Evolutionary conservation across 2,113 vertebrate species (phyloP).

Genomic region (Callipepla squamata): DNA sequence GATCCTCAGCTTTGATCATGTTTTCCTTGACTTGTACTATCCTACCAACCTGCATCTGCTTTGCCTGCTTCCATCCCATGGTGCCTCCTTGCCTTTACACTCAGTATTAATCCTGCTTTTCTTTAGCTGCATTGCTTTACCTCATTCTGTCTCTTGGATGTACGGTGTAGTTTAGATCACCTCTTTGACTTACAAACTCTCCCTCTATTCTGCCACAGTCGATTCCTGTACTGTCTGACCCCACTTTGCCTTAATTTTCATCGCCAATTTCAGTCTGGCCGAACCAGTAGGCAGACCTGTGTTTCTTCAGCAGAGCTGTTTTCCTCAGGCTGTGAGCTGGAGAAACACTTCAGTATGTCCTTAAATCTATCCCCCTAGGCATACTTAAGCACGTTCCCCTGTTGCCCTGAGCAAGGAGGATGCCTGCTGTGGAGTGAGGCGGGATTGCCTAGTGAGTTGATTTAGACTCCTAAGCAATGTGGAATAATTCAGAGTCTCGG

Average conservation of each 20-base stretch:
- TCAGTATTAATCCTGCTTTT: background rate
- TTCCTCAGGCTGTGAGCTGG: background rate
- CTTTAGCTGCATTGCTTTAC: background rate
- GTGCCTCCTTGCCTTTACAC: background rate
- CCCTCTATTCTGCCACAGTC: background rate
- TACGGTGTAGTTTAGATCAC: background rate
- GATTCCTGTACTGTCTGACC: background rate
- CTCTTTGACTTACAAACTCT: background rate
- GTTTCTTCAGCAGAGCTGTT: background rate
- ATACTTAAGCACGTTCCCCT: background rate
- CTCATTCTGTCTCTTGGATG: background rate
- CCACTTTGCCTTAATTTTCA: slow-evolving; percentile 23
- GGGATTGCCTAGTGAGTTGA: background rate
- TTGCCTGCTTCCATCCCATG: background rate
- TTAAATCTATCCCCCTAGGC: background rate
- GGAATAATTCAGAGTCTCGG: background rate
- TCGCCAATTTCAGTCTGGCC: background rate
- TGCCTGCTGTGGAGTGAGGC: background rate
- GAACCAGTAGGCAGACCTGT: background rate
- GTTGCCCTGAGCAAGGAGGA: background rate
- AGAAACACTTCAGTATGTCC: background rate
- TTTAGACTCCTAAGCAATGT: background rate
- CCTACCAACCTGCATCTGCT: background rate
- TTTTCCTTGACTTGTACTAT: background rate
- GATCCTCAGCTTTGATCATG: background rate